Conservation (phyloP, 2,797 vertebrate genomes). For the Bradypus variegatus region DNA sequence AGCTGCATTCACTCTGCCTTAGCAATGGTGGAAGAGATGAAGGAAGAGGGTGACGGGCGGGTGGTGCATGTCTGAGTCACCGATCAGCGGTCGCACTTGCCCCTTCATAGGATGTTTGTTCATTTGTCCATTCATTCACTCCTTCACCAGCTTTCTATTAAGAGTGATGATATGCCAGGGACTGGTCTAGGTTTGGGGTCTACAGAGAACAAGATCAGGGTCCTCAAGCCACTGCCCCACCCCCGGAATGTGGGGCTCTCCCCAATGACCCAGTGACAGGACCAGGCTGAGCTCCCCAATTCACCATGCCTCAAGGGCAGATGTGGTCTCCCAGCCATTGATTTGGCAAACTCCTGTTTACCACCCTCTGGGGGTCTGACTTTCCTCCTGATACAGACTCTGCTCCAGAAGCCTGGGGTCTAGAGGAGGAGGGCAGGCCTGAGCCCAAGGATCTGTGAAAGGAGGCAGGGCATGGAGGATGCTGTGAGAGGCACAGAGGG, state of each 20-base stretch:
- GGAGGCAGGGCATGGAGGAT: rapidly evolving
- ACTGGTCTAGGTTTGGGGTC: background rate
- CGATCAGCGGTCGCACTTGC: rapidly evolving
- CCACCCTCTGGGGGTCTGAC: rapidly evolving
- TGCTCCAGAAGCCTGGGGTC: background rate
- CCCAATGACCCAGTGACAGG: background rate
- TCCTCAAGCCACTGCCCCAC: background rate
- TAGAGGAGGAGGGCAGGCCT: background rate
- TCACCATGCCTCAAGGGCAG: background rate
- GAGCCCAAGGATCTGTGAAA: background rate
- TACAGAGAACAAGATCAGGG: background rate
- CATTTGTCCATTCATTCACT: background rate
- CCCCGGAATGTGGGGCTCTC: background rate
- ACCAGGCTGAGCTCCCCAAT: background rate
- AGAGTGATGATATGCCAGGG: background rate
- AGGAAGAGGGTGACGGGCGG: background rate
- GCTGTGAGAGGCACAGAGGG: rapidly evolving
- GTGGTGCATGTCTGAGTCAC: rapidly evolving
- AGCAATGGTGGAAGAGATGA: background rate
- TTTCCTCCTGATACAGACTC: background rate
- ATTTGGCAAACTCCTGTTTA: background rate
- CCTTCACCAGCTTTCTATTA: background rate
- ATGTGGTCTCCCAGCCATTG: no score
- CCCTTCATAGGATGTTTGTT: no score
- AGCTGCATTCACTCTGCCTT: background rate